Evolutionary conservation across 2,888 invertebrate genomes (phyloP).

Genomic region (Amphimallon solstitiale): DNA sequence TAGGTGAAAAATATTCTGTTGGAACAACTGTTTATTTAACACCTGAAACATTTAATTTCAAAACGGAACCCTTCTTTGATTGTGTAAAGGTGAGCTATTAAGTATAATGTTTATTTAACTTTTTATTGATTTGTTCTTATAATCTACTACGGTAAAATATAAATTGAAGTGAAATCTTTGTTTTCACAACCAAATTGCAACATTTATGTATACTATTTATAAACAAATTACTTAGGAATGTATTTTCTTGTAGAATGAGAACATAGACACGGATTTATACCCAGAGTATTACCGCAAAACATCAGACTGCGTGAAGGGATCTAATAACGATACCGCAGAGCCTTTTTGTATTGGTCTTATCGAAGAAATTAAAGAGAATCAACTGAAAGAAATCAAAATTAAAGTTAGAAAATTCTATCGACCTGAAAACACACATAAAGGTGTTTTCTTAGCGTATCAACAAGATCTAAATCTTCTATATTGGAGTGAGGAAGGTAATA

Average conservation of each 20-base stretch:
- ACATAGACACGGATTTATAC: slow-evolving; percentile 78
- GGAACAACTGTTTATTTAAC: slow-evolving; percentile 77
- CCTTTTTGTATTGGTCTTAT: slow-evolving; percentile 82
- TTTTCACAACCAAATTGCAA: too few relatives aligned
- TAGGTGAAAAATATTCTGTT: slow-evolving; percentile 70
- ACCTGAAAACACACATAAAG: slow-evolving; percentile 78
- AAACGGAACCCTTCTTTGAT: slow-evolving; percentile 22
- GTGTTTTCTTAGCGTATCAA: slow-evolving; percentile 67
- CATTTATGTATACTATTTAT: too few relatives aligned
- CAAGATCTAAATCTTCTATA: slow-evolving; percentile 79
- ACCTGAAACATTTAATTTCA: slow-evolving; percentile 71
- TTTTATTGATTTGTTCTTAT: too few relatives aligned
- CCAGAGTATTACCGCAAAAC: slow-evolving; percentile 85
- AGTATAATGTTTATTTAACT: too few relatives aligned
- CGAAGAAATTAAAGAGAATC: slow-evolving; percentile 66
- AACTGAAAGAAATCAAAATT: slow-evolving; percentile 69
- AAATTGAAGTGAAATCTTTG: too few relatives aligned
- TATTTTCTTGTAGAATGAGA: slow-evolving; percentile 45
- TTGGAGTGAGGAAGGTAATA: slow-evolving; percentile 77
- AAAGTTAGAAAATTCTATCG: slow-evolving; percentile 77
- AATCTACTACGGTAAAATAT: too few relatives aligned
- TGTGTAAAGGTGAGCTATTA: slow-evolving; percentile 18
- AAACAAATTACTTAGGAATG: too few relatives aligned
- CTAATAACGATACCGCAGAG: slow-evolving; percentile 76
- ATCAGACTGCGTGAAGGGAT: slow-evolving; percentile 74